Conservation (phyloP, 2,113 vertebrate species). For the Eurypyga helias region DNA sequence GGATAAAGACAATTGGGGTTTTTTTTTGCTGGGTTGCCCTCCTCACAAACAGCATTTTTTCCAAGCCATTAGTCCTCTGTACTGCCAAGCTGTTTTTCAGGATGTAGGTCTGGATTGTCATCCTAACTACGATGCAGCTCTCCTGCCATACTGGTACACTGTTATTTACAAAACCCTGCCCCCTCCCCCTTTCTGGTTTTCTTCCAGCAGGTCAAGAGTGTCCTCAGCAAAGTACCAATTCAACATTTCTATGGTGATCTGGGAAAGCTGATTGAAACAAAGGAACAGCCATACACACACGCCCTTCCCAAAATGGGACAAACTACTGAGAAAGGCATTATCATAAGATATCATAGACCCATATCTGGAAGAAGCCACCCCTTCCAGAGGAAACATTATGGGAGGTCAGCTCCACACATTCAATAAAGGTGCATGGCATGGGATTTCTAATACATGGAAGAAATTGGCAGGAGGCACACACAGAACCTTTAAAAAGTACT, state of each 20-base stretch:
- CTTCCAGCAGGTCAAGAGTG: not conserved
- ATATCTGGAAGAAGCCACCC: not conserved
- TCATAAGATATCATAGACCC: fast-evolving
- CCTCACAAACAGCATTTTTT: not conserved
- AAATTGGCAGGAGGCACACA: fast-evolving
- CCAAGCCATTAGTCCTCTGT: not conserved
- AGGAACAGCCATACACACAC: not conserved
- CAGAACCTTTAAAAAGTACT: not conserved
- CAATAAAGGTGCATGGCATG: not conserved
- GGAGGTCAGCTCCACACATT: not conserved
- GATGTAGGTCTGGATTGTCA: not conserved
- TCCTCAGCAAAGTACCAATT: not conserved
- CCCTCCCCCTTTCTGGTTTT: not conserved
- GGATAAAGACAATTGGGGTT: not conserved
- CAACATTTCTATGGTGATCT: not conserved
- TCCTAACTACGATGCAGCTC: not conserved
- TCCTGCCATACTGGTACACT: not conserved
- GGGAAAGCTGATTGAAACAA: not conserved
- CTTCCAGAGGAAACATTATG: not conserved
- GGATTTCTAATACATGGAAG: not conserved
- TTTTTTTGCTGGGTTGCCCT: not conserved
- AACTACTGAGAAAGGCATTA: not conserved
- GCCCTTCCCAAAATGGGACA: not conserved
- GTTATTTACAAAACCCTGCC: not conserved
- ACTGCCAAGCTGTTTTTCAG: not conserved